A percentile compares a stretch with the other conserved stretches of the same genome.
These are phyloP conservation scores for Hypolimnas misippus DNA, from an alignment of 2,888 invertebrate species.

Conservation along the genomic window DNA sequence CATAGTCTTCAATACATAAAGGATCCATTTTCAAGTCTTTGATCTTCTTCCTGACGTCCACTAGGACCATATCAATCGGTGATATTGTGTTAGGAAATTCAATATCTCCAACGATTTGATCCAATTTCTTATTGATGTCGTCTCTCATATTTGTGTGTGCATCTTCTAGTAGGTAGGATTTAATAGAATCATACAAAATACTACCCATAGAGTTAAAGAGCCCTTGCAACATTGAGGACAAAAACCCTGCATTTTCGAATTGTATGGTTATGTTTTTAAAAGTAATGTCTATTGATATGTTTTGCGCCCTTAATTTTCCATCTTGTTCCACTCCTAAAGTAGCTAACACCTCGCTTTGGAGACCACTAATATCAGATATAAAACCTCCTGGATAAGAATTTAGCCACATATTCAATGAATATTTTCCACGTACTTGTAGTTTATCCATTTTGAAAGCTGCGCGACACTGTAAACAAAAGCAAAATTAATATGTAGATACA, in stretches of 20 bases:
- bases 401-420: conserved; percentile 88
- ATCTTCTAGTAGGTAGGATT: conserved; percentile 91
- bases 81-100: conserved; percentile 93
- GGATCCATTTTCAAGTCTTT: conserved; percentile 88
- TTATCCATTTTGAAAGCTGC: conserved; percentile 89
- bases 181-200: conserved; percentile 94
- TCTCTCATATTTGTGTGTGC: conserved; percentile 89
- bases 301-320: conserved; percentile 90
- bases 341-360: conserved; percentile 87
- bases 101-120: conserved; percentile 87
- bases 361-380: conserved; percentile 88
- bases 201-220: conserved; percentile 92
- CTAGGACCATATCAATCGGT: conserved; percentile 92
- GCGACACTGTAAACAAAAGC: conserved; percentile 83
- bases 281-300: conserved; percentile 90
- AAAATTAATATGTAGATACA: neutral
- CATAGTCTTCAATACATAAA: conserved; percentile 88
- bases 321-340: conserved; percentile 88
- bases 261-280: conserved; percentile 90
- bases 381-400: conserved; percentile 89
- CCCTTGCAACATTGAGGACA: conserved; percentile 88
- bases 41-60: conserved; percentile 89
- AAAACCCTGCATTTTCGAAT: conserved; percentile 91
- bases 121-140: conserved; percentile 89
- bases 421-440: conserved; percentile 89